Percentiles rank a stretch among this genome's conserved stretches.
phyloP scores from a whole-genome alignment of 1,140 invertebrate genomes.

The Trichonephila inaurata region DNA sequence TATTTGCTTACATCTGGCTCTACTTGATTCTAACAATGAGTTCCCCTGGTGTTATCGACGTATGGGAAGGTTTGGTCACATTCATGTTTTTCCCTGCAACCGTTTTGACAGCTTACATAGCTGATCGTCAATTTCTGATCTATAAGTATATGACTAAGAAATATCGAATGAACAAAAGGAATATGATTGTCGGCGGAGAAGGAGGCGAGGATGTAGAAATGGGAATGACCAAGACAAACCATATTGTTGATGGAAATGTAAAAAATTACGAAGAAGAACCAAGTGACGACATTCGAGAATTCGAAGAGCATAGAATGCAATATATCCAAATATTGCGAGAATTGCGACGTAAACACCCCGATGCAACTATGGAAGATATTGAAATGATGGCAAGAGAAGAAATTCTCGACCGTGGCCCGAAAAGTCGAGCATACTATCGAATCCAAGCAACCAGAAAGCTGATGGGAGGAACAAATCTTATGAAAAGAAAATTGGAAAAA shows the following conservation, averaged over 20 bases:
- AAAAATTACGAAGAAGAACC: constrained; percentile 84
- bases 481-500: constrained; percentile 88
- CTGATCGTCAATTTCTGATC: constrained; percentile 92
- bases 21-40: constrained; percentile 95
- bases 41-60: constrained; percentile 88
- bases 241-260: constrained; percentile 78
- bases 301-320: constrained; percentile 94
- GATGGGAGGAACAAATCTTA: constrained; percentile 95
- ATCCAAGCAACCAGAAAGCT: constrained; percentile 94
- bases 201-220: constrained; percentile 86
- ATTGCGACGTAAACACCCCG: constrained; percentile 91
- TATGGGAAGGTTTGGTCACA: constrained; percentile 89
- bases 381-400: constrained; percentile 98
- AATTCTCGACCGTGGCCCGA: constrained; percentile 93
- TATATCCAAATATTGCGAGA: constrained; percentile 95
- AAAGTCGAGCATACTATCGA: constrained; percentile 96
- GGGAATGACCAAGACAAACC: constrained; percentile 82
- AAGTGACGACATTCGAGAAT: constrained; percentile 88
- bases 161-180: constrained; percentile 93
- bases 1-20: constrained; percentile 99
- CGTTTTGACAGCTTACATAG: constrained; percentile 96
- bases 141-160: constrained; percentile 94
- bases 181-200: constrained; percentile 93
- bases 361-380: constrained; percentile 90
- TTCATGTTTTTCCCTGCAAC: constrained; percentile 98